phyloP scores from a whole-genome alignment of 2,113 vertebrate species.

The Hyperopisus bebe region DNA sequence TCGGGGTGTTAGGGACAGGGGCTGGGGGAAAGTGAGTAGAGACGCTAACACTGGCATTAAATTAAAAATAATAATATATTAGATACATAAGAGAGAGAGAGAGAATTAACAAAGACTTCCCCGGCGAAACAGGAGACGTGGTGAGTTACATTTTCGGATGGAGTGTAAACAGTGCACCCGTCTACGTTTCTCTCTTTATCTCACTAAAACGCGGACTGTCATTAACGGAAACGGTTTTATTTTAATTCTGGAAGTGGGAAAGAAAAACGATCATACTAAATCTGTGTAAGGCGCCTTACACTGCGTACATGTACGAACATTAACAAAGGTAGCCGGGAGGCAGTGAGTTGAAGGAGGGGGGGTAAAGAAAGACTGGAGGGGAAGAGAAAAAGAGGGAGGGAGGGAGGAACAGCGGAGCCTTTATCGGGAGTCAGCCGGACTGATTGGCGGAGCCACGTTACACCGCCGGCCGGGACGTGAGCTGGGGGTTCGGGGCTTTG shows the following conservation, averaged over 20 bases:
- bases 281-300: background rate
- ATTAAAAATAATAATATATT: background rate
- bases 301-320: background rate
- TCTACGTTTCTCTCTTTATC: background rate
- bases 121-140: slow-evolving; percentile 44
- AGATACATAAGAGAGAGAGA: slow-evolving; percentile 11
- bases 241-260: background rate
- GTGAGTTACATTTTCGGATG: slow-evolving; percentile 57
- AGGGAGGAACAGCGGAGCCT: slow-evolving; percentile 29
- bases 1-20: slow-evolving; percentile 64
- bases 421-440: slow-evolving; percentile 31
- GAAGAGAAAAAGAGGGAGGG: slow-evolving; percentile 21
- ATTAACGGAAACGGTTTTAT: background rate
- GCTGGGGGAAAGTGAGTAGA: slow-evolving; percentile 54
- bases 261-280: background rate
- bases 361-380: background rate
- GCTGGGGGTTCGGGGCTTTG: background rate
- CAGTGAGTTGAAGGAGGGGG: background rate
- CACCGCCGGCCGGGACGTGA: background rate
- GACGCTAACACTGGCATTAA: slow-evolving; percentile 18
- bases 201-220: background rate
- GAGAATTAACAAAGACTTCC: slow-evolving; percentile 25
- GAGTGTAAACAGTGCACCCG: slow-evolving; percentile 39
- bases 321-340: background rate
- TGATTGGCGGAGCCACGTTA: slow-evolving; percentile 31